Percentiles rank a stretch among this genome's conserved stretches.
Conservation (phyloP, 2,797 vertebrate species). For the Smutsia temminckii region DNA sequence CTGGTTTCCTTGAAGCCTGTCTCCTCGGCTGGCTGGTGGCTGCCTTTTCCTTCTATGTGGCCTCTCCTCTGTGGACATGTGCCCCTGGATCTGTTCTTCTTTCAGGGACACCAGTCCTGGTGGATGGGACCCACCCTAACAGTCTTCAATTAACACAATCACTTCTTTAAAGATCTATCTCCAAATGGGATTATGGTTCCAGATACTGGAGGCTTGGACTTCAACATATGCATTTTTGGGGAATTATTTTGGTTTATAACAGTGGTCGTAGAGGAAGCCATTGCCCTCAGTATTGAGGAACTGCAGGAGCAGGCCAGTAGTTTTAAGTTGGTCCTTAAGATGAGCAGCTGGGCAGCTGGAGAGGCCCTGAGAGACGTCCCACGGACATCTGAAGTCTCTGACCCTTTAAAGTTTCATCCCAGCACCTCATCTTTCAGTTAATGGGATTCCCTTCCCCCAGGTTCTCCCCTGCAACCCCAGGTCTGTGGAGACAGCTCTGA, state of each 20-base stretch:
- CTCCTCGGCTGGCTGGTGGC: too few relatives aligned
- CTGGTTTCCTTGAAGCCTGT: not conserved
- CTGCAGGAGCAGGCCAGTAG: not conserved
- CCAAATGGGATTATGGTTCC: not conserved
- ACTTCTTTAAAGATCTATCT: not conserved
- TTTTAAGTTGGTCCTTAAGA: not conserved
- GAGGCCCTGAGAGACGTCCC: not conserved
- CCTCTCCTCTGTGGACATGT: fast-evolving
- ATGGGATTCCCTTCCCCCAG: not conserved
- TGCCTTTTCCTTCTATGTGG: fast-evolving
- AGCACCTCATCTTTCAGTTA: not conserved
- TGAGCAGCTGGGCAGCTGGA: not conserved
- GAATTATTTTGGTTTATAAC: not conserved
- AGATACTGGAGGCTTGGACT: not conserved
- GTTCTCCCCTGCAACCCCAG: not conserved
- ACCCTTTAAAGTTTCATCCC: not conserved
- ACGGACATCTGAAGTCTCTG: not conserved
- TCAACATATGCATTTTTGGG: not conserved
- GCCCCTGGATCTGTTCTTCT: not conserved
- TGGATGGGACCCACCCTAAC: not conserved
- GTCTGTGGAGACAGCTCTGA: not conserved
- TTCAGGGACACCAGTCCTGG: too few relatives aligned
- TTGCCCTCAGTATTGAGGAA: not conserved
- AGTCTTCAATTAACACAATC: not conserved
- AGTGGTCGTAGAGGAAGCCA: not conserved